These are phyloP conservation scores for Loxodonta africana DNA, from an alignment of 2,113 vertebrate species.

Conservation along the genomic window DNA sequence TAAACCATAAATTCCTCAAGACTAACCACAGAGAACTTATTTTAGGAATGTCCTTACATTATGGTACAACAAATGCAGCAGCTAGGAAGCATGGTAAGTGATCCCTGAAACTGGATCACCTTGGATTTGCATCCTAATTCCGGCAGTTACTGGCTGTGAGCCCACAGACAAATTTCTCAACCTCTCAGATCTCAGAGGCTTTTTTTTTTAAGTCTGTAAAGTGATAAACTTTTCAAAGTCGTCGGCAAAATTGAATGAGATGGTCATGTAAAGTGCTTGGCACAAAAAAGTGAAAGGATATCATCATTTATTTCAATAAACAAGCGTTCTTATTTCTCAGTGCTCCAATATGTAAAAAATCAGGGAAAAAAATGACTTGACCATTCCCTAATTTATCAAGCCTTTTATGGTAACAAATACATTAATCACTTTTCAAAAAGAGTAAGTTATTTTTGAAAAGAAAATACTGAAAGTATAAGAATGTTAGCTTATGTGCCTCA, in stretches of 20 bases:
- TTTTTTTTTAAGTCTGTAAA: conserved; percentile 13
- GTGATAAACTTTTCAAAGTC: neutral
- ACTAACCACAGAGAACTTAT: neutral
- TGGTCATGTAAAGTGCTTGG: neutral
- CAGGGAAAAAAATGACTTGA: conserved; percentile 31
- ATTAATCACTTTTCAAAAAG: conserved; percentile 41
- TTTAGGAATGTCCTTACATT: conserved; percentile 1
- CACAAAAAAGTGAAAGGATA: neutral
- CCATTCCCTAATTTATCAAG: neutral
- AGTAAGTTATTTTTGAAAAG: neutral
- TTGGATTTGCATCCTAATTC: neutral
- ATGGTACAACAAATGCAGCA: neutral
- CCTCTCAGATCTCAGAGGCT: neutral
- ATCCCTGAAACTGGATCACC: neutral
- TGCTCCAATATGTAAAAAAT: neutral
- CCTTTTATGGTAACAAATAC: neutral
- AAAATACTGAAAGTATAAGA: neutral
- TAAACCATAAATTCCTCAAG: conserved; percentile 25
- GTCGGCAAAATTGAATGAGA: conserved; percentile 40
- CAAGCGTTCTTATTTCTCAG: conserved; percentile 38
- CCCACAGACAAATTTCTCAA: neutral
- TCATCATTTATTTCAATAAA: conserved; percentile 5
- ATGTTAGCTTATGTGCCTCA: neutral
- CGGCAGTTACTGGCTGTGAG: neutral
- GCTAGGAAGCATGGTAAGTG: neutral